Evolutionary conservation across 2,797 vertebrate genomes (phyloP), one percentile per base, ranked within the genome.

Genomic region (Peromyscus nudipes): DNA sequence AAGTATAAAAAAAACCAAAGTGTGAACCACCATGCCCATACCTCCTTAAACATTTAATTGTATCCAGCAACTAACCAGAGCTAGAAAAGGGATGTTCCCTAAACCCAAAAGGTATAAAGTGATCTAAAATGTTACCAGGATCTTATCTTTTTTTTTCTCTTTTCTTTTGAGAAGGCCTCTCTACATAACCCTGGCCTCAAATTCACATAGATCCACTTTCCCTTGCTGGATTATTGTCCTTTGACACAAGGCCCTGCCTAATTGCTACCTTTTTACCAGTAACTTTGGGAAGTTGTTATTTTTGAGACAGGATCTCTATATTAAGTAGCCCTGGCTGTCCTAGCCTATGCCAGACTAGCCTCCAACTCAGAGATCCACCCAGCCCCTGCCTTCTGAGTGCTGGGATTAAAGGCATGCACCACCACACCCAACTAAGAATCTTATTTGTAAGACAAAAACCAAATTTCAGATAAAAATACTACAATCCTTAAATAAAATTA

Each of bases 401-500:
- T 81, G 60, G n/a, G 29, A 62, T 31, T 64, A 31, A 84, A 65
- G 62, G 40, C 40, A 31, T 2, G 27, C 14, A 17, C 16, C 29
- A 23, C 40, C 43, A 75, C 19, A 75, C 40, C 29, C 29, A 83
- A 60, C 13, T 84, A 84, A 1, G 16, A 65, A 46, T 43, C 60
- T 64, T 83, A 29, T 65, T 19, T 46, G 1, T 34, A 89, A 57
- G 29, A 65, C 25, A 93, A 27, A 23, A 34, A 23, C n/a, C 49
- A 91, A 83, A 73, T 11, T 11, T 92, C 25, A 80, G 13, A 82
- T 92, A 23, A 95, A 96, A 95, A 79, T 91, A n/a, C 46, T 77
- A 71, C 49, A 87, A 55, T 80, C 52, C 16, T 40, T 90, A 92
- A 92, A 96, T 60, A 95, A 69, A 95, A 91, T 43, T 60, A 85